Evolutionary conservation across 2,888 invertebrate species (phyloP), one percentile per base, ranked within the genome.

Genomic region (Chymomyza caudatula): DNA sequence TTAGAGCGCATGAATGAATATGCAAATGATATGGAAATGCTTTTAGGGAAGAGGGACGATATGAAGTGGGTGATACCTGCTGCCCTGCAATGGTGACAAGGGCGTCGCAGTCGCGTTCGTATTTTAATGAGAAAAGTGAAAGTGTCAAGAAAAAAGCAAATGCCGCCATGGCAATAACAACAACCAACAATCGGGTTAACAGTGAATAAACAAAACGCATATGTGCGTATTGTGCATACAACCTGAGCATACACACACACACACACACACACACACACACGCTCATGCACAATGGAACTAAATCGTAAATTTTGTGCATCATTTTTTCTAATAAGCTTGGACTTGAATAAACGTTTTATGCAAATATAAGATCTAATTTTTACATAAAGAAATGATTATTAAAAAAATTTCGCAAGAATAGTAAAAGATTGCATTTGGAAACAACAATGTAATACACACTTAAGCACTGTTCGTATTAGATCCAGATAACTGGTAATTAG

Each of bases 41-140:
- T 17, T 58, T 44, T 47, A 58, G 58, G 57, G 57, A 51, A 49
- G 58, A 23, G 17, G n/a, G n/a, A 25, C 20, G 47, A 13, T 5
- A 23, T 13, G 25, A 15, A 15, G 53, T 4, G 51, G 11, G 53
- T n/a, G 29, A 37, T 37, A 37, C 8, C 11, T 37, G 29, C 11
- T 37, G 29, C 8, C 29, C 29, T 37, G 29, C 11, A 37, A 37
- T 37, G 29, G 47, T 5, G 17, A 17, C 62, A 63, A 63, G 65
- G 69, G 60, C 63, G 69, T 25, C 55, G 53, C 52, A 63, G 60
- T 65, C 80, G 71, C 71, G 80, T 77, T 82, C 77, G 82, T 85
- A 82, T 86, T 85, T 85, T 85, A 86, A 81, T 81, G 85, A 86
- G 83, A 81, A 81, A 81, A 81, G 80, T 81, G 80, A 81, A 81